Base-by-base conservation (phyloP, 2,113 vertebrate species). In the Catharus minimus region DNA sequence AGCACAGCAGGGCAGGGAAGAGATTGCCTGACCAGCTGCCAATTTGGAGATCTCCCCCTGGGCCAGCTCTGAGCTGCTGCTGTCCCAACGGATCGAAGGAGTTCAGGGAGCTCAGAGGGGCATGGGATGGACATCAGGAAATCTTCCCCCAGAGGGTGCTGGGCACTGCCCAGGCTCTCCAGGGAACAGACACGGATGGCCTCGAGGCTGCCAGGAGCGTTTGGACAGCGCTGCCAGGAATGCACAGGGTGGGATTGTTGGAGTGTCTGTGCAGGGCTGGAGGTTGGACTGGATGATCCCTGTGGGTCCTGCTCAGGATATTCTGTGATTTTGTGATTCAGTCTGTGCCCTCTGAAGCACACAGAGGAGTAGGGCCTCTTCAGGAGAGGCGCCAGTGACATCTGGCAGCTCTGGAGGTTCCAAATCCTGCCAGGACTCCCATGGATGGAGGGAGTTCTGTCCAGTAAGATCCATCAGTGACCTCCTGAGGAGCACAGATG, bases 181-280 rank as follows among this genome's bases (percentile, higher is more conserved):
- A 73, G 67, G 49, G 85, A 56, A 26, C 11, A 30, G 49, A 7
- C 83, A 30, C 0, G 0, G 41, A 30, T 0, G 0, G 41, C 33
- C 28, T 16, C 4, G 2, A 33, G 11, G 56, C 41, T 79, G 66
- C 49, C 84, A 41, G 49, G 16, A 56, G 49, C 0, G 0, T 19
- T 55, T 22, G 57, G 33, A 8, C 49, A 78, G 0, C 1, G 0
- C 56, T 71, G 1, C 3, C 65, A 56, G 33, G 50, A 13, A 61
- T 36, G 41, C 7, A 4, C 41, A 62, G 65, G 17, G 7, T 47
- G 49, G 49, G 57, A 1, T 26, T 56, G 4, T 9, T 49, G 57
- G 21, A 30, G 28, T 3, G 47, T 55, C 33, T 23, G 16, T 4
- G 33, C 41, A 49, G 56, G 33, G 13, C 2, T 5, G 10, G 41